Evolutionary conservation across 2,888 invertebrate genomes (phyloP), one percentile per base, ranked within the genome.

Genomic region (Pteria penguin): DNA sequence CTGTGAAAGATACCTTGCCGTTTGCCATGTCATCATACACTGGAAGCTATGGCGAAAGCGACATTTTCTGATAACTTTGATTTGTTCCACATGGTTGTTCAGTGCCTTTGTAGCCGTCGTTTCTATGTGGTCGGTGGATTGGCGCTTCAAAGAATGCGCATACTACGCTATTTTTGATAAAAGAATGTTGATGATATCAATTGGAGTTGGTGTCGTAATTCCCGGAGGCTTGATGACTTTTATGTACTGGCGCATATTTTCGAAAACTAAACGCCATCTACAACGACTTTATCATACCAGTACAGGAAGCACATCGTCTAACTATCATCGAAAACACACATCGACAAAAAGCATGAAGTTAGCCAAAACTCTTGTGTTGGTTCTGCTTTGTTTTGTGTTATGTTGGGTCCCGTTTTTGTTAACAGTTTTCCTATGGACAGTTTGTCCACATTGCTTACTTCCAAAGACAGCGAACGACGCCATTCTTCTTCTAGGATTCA

Each of bases 361-460:
- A 8, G 26, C 60, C 11, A 61, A 27, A 24, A 73, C 73, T 26
- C 22, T 73, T 14, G 66, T 58, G 5, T 33, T 73, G 2, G 73
- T 73, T 4, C 32, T 73, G 32, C 26, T 8, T 0, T 33, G 66
- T 36, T 73, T 67, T 45, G 33, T 60, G 2, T 18, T 73, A 22
- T 67, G 73, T 27, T 73, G 73, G 73, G 55, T 31, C 2, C 73
- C 73, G n/a, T 67, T 73, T 55, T 66, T 73, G 33, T 14, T 73
- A 4, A 31, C 67, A 5, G 45, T 73, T 27, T 52, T 67, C 22
- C 52, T 73, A 24, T n/a, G 66, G 18, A 22, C 58, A n/a, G 60
- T 73, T 4, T 73, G 73, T 73, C 33, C 14, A 11, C 24, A 26
- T 26, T 73, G 73, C 31, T 11, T 22, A 3, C 27, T 73, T 45